A percentile compares a stretch with the other conserved stretches of the same genome.
Evolutionary conservation across 1,140 invertebrate species (phyloP).

Genomic region (Magallana gigas): DNA sequence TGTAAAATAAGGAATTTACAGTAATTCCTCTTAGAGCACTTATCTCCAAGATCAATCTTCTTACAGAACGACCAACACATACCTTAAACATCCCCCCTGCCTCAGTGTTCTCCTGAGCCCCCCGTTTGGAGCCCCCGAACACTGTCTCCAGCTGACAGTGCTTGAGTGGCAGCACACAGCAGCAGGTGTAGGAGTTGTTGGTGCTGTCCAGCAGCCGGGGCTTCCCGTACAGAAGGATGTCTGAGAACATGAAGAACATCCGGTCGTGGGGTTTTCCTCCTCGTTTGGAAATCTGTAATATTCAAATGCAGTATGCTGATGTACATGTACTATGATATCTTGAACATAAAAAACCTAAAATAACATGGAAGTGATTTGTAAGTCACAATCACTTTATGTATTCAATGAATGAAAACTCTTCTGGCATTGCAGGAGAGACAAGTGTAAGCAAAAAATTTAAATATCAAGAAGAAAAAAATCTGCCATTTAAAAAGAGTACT

Average conservation of each 20-base stretch:
- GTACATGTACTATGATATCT: too few species aligned
- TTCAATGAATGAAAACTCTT: too few species aligned
- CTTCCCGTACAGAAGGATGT: constrained; percentile 79
- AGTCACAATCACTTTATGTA: too few species aligned
- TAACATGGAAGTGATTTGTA: too few species aligned
- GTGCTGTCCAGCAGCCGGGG: constrained; percentile 74
- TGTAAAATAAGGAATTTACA: too few species aligned
- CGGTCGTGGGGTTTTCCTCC: constrained; percentile 75
- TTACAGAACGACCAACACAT: constrained; percentile 10
- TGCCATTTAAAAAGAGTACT: too few species aligned
- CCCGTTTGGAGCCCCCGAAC: constrained; percentile 68
- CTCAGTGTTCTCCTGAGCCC: constrained; percentile 40
- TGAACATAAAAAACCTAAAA: too few species aligned
- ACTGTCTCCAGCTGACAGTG: constrained; percentile 76
- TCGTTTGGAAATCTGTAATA: constrained; percentile 78
- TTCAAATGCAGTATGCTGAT: neutral
- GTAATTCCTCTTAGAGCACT: too few species aligned
- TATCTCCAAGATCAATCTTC: too few species aligned
- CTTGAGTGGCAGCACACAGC: constrained; percentile 77
- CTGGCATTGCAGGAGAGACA: too few species aligned
- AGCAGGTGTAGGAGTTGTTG: constrained; percentile 74
- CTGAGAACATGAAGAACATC: constrained; percentile 80
- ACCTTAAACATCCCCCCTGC: constrained; percentile 75
- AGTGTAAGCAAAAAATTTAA: too few species aligned
- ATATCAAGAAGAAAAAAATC: too few species aligned